Conservation (phyloP, 2,888 invertebrate genomes). For the Mycalesis mineus region DNA sequence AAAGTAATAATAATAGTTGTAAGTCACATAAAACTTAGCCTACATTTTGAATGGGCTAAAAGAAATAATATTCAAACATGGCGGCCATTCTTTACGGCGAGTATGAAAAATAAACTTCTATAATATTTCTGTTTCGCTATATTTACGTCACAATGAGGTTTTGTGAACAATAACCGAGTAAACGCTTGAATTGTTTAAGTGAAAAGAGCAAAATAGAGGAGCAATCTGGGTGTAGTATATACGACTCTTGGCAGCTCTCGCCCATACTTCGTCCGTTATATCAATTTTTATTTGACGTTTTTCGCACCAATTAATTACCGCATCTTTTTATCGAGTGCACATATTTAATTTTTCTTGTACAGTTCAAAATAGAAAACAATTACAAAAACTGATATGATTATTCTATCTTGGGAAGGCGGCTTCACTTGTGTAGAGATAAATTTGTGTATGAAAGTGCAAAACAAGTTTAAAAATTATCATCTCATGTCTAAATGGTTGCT, state of each 20-base stretch:
- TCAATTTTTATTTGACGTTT: slow-evolving; percentile 4
- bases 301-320: not conserved
- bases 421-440: too few species aligned
- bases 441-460: too few species aligned
- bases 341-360: too few species aligned
- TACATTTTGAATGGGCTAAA: not conserved
- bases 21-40: not conserved
- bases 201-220: slow-evolving; percentile 19
- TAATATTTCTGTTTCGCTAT: slow-evolving; percentile 10
- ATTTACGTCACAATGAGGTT: slow-evolving; percentile 17
- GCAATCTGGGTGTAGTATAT: slow-evolving; percentile 14
- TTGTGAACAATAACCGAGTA: slow-evolving; percentile 13
- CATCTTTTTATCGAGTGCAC: not conserved
- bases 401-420: too few species aligned
- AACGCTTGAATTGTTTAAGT: slow-evolving; percentile 20
- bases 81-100: slow-evolving; percentile 3
- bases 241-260: slow-evolving; percentile 14
- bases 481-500: too few species aligned
- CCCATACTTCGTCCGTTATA: not conserved
- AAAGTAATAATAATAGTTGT: not conserved
- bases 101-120: slow-evolving; percentile 13
- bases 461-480: too few species aligned
- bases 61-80: slow-evolving; percentile 6
- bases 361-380: too few species aligned
- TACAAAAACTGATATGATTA: too few species aligned